Conservation (phyloP, 2,113 vertebrate genomes). For the Tyrannus savana region DNA sequence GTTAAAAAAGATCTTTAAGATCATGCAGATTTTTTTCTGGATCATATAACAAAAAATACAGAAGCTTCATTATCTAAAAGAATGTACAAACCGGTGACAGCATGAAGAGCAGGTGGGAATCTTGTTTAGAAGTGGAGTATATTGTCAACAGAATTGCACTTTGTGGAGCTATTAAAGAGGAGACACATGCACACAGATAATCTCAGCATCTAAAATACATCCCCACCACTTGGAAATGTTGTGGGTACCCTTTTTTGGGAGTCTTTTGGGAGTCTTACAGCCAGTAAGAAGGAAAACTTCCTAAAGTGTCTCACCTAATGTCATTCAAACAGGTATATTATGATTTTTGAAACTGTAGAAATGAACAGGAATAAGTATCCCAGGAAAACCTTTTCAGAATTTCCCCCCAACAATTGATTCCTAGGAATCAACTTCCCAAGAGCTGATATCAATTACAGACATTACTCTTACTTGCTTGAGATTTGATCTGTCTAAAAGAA, state of each 20-base stretch:
- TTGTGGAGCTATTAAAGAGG: not conserved
- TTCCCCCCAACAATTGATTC: not conserved
- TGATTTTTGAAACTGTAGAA: not conserved
- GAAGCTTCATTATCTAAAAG: not conserved
- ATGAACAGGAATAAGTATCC: not conserved
- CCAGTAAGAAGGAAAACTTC: not conserved
- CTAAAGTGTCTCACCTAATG: not conserved
- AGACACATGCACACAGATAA: not conserved
- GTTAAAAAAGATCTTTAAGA: not conserved
- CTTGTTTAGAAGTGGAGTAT: not conserved
- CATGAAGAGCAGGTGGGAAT: not conserved
- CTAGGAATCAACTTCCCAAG: not conserved
- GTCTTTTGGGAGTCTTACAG: not conserved
- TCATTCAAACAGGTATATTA: not conserved
- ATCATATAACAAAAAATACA: not conserved
- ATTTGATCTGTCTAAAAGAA: not conserved
- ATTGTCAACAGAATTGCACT: not conserved
- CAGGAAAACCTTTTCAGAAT: not conserved
- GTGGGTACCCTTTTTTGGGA: not conserved
- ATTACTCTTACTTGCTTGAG: not conserved
- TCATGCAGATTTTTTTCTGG: not conserved
- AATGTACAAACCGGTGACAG: not conserved
- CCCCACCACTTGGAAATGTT: not conserved
- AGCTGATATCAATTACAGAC: not conserved
- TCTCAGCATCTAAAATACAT: not conserved